Base-by-base conservation (phyloP, 2,797 vertebrate genomes). In the Geotria australis region DNA sequence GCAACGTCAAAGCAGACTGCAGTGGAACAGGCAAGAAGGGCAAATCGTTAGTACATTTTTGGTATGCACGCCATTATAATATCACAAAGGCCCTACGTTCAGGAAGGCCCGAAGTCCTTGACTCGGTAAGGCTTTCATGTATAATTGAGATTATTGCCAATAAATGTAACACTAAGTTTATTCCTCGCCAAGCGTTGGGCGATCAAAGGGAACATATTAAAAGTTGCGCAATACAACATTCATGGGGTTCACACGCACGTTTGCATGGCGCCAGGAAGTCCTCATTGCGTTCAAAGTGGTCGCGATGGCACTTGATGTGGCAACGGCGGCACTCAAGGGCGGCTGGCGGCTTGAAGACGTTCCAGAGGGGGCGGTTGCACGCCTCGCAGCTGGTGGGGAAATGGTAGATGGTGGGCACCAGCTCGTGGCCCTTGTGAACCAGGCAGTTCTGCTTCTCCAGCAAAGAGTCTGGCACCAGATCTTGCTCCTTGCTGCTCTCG, bases 1-100 rank as follows among this genome's bases (percentile, higher is more conserved):
- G 88, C 93, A 67, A 98, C 82, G 63, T 98, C 91, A 11, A 91
- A 98, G 68, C 95, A 89, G 60, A 98, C 89, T 96, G 15, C 10
- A 49, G 9, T 15, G 15, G 49, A 15, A 15, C 9, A 9, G 15
- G 8, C 12, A 15, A 12, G 49, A 12, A 9, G 49, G 15, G 49
- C 8, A 51, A 51, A 51, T 14, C 48, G 5, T 11, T 14, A 11
- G 51, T 11, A 51, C 48, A 51, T 11, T 51, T n/a, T n/a, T 51
- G 14, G 48, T 51, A 51, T 51, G 11, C 14, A 51, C 14, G 6
- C 14, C 14, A 11, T 51, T 51, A 11, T 11, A 38, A 38, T 38
- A 38, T 38, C 24, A 24, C 38, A 24, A 38, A 38, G 24, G 24
- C 24, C 4, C 5, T 38, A 38, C n/a, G n/a, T n/a, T n/a, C n/a